A percentile compares a stretch with the other conserved stretches of the same genome.
Conservation (phyloP, 2,113 vertebrate species). For the Passer montanus region DNA sequence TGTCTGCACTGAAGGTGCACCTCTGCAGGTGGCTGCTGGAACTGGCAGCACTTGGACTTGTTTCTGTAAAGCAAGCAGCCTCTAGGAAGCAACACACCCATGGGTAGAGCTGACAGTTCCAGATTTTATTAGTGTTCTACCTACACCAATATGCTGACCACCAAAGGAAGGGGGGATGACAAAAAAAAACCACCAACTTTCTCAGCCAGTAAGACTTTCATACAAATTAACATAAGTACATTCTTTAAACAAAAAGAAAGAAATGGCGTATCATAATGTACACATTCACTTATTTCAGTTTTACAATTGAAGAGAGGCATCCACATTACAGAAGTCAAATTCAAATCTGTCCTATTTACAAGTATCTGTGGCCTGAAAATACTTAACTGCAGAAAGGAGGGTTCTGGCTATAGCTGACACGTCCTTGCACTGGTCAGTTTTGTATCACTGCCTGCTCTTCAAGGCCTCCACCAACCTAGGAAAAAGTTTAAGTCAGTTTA, state of each 20-base stretch:
- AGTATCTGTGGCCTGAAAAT: conserved; percentile 10
- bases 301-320: not conserved
- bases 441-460: conserved; percentile 91
- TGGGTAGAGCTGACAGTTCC: not conserved
- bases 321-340: not conserved
- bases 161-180: not conserved
- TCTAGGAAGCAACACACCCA: not conserved
- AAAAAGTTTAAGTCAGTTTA: not conserved
- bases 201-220: conserved; percentile 24
- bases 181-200: not conserved
- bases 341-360: conserved; percentile 62
- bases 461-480: conserved; percentile 93
- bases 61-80: not conserved
- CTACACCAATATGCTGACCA: not conserved
- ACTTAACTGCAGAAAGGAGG: conserved; percentile 25
- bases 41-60: not conserved
- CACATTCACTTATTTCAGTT: conserved; percentile 58
- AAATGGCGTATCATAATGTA: conserved; percentile 50
- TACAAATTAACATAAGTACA: conserved; percentile 61
- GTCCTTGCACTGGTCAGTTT: not conserved
- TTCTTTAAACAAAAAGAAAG: conserved; percentile 62
- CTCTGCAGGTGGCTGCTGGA: not conserved
- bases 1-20: not conserved
- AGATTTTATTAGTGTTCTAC: conserved; percentile 75
- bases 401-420: not conserved